Percentiles rank a stretch among this genome's conserved stretches.
phyloP scores from a whole-genome alignment of 2,797 vertebrate species.

The Periophthalmus magnuspinnatus region DNA sequence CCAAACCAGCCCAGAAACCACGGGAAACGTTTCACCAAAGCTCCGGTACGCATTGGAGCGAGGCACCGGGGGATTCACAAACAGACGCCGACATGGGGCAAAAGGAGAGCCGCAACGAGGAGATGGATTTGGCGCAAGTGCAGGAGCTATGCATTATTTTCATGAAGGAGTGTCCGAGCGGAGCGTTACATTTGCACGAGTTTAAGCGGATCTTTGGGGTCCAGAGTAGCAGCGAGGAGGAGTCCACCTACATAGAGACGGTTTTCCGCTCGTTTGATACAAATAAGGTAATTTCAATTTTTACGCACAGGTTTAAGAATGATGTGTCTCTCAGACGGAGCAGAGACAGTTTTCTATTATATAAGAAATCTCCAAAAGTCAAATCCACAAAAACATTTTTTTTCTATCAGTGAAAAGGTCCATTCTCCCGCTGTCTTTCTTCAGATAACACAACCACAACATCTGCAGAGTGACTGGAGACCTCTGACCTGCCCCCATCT shows the following conservation, averaged over 20 bases:
- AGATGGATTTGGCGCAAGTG: conserved; percentile 58
- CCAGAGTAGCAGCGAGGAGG: conserved; percentile 50
- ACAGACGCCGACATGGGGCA: conserved; percentile 47
- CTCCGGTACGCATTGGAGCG: no score
- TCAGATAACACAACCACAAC: no score
- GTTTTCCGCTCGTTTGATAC: conserved; percentile 69
- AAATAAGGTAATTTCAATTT: conserved; percentile 33
- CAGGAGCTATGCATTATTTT: conserved; percentile 68
- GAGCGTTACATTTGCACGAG: conserved; percentile 65
- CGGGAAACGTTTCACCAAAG: no score
- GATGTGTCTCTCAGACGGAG: no score
- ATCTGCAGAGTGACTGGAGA: no score
- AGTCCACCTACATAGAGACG: conserved; percentile 63
- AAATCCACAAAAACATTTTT: no score
- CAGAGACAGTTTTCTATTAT: no score
- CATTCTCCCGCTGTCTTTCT: no score
- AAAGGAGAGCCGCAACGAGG: conserved; percentile 41
- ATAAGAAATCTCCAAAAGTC: no score
- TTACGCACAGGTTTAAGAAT: no score
- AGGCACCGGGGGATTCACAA: background rate
- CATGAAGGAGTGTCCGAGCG: conserved; percentile 73
- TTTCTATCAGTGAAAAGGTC: no score
- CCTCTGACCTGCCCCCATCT: no score
- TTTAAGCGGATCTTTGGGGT: conserved; percentile 73
- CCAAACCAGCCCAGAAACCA: background rate